A percentile compares a stretch with the other conserved stretches of the same genome.
Conservation (phyloP, 2,888 invertebrate genomes). For the Nephrotoma guestfalica region DNA sequence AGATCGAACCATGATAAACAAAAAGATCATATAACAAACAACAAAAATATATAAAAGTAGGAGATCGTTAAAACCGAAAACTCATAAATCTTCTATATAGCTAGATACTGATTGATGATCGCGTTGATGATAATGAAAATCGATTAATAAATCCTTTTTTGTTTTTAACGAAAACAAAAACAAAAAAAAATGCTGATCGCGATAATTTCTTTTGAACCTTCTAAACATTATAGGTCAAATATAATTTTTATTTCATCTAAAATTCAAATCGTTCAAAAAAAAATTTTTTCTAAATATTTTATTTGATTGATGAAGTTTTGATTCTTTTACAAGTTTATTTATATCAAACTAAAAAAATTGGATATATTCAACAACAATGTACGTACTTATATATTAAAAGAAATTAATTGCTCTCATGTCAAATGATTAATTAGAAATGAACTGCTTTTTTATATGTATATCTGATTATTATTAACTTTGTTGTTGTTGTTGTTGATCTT, state of each 20-base stretch:
- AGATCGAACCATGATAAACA: background rate
- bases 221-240: background rate
- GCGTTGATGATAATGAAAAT: background rate
- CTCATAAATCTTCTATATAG: background rate
- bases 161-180: background rate
- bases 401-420: slow-evolving; percentile 4
- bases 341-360: background rate
- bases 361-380: background rate
- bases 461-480: background rate
- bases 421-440: slow-evolving; percentile 4
- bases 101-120: background rate
- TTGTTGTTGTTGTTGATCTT: background rate
- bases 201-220: slow-evolving; percentile 4
- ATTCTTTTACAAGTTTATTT: slow-evolving; percentile 3
- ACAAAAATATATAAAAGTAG: background rate
- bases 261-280: background rate
- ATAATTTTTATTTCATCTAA: background rate
- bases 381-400: slow-evolving; percentile 1
- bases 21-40: background rate
- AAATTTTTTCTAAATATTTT: background rate
- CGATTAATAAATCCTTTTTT: slow-evolving; percentile 1
- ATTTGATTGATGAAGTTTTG: slow-evolving; percentile 4
- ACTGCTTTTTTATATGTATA: background rate
- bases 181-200: background rate
- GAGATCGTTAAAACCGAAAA: background rate